A percentile compares a stretch with the other conserved stretches of the same genome.
These are phyloP conservation scores for Cebidichthys violaceus DNA, from an alignment of 2,113 vertebrate species.

Conservation along the genomic window DNA sequence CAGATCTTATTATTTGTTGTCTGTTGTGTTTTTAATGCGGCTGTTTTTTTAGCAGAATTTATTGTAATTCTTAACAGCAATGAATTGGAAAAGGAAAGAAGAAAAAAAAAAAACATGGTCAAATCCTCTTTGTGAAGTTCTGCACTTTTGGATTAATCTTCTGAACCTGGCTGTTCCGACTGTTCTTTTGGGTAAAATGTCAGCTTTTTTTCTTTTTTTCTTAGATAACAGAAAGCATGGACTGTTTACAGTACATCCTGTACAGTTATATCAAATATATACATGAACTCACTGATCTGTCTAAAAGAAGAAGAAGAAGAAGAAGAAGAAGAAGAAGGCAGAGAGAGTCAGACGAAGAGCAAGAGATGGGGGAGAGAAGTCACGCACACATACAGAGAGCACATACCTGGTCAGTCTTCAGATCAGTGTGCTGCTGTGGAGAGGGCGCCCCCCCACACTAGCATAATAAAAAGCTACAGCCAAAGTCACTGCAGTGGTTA, in stretches of 20 bases:
- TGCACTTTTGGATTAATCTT: background rate
- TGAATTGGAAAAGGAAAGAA: background rate
- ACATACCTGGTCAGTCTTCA: slow-evolving; percentile 98
- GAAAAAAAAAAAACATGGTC: background rate
- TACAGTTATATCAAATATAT: background rate
- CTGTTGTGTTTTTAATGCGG: background rate
- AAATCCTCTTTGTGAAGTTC: background rate
- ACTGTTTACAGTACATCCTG: background rate
- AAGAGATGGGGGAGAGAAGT: slow-evolving; percentile 27
- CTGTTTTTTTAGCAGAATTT: background rate
- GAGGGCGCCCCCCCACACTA: slow-evolving; percentile 94
- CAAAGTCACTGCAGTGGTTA: slow-evolving; percentile 86
- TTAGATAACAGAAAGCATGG: background rate
- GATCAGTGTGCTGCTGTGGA: slow-evolving; percentile 97
- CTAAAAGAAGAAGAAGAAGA: background rate
- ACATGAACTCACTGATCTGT: slow-evolving; percentile 8
- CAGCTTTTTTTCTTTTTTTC: background rate
- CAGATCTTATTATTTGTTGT: background rate
- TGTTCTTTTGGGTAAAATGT: background rate
- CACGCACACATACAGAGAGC: slow-evolving; percentile 65
- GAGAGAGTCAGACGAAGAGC: slow-evolving; percentile 24
- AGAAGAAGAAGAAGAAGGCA: background rate
- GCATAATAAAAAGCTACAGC: slow-evolving; percentile 89
- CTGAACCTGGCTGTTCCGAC: background rate
- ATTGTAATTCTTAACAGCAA: background rate